Conservation (phyloP, 2,113 vertebrate species). For the Baryphthengus martii region DNA sequence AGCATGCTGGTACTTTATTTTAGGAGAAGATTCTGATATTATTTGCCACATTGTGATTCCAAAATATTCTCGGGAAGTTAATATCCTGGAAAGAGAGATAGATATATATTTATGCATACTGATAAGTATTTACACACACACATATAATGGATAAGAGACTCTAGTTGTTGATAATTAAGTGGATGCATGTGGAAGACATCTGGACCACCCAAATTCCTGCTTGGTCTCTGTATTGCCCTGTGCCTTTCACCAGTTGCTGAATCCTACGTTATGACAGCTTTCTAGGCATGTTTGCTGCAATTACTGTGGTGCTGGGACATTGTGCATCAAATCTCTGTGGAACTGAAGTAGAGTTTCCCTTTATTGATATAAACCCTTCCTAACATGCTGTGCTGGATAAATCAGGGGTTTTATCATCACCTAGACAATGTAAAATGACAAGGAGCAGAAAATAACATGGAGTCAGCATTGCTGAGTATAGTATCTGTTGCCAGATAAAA, state of each 20-base stretch:
- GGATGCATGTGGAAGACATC: background rate
- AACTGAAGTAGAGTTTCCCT: background rate
- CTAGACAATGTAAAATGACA: background rate
- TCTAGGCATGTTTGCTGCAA: background rate
- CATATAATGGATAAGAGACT: background rate
- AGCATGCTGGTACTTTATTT: background rate
- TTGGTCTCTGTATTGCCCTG: background rate
- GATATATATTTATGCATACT: background rate
- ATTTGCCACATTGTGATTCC: background rate
- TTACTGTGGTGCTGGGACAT: background rate
- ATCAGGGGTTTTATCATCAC: background rate
- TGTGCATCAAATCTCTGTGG: background rate
- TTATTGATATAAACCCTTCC: background rate
- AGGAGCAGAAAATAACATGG: background rate
- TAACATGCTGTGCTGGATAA: background rate
- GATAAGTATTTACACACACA: background rate
- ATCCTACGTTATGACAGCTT: background rate
- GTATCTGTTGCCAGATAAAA: background rate
- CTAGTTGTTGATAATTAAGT: background rate
- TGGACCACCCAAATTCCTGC: constrained; percentile 3
- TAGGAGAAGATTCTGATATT: background rate
- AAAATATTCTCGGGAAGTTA: background rate
- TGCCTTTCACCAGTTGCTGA: background rate
- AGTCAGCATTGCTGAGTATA: background rate
- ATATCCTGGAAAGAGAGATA: background rate